Conservation (phyloP, 1,140 invertebrate genomes). For the Maconellicoccus hirsutus region DNA sequence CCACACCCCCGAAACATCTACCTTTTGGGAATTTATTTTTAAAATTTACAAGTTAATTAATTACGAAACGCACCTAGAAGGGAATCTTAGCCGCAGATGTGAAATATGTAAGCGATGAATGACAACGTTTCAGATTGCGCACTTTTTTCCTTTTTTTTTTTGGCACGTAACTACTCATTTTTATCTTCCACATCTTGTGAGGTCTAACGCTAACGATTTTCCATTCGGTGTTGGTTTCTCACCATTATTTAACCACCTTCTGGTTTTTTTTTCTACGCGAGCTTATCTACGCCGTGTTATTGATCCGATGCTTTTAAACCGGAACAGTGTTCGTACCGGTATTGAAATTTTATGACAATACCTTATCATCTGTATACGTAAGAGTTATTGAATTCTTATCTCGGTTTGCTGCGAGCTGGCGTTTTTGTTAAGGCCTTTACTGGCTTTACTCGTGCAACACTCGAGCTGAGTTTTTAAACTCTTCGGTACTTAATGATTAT, state of each 20-base stretch:
- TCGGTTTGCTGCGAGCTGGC: no score
- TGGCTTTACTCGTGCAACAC: no score
- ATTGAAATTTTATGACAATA: no score
- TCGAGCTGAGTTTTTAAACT: no score
- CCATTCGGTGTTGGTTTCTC: conserved; percentile 12
- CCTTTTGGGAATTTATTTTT: neutral
- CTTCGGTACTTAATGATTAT: no score
- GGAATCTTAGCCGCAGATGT: neutral
- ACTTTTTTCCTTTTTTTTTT: conserved; percentile 17
- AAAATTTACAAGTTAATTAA: neutral
- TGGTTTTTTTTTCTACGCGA: no score
- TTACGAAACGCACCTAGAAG: neutral
- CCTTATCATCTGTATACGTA: no score
- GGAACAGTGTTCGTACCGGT: no score
- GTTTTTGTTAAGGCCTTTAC: no score
- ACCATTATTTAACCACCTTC: conserved; percentile 7
- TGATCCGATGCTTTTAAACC: no score
- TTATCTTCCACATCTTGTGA: conserved; percentile 14
- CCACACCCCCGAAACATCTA: neutral
- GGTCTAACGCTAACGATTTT: conserved; percentile 16
- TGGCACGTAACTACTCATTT: conserved; percentile 13
- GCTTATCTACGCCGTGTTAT: no score
- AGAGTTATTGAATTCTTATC: no score
- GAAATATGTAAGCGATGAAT: conserved; percentile 20
- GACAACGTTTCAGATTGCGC: conserved; percentile 17